Evolutionary conservation across 2,888 invertebrate genomes (phyloP), one percentile per base, ranked within the genome.

Genomic region (Orchestes rusci): DNA sequence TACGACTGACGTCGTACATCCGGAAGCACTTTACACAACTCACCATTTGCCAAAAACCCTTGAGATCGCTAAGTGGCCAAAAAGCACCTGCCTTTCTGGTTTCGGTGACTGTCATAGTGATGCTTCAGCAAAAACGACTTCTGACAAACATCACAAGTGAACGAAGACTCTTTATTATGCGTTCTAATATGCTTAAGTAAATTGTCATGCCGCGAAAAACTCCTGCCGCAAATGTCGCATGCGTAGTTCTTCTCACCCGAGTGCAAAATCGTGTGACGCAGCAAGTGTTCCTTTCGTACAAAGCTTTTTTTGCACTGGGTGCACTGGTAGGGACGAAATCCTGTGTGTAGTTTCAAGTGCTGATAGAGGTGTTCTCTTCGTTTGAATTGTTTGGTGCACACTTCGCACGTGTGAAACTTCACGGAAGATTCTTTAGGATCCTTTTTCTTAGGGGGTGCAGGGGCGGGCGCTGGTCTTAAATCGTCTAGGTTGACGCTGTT

Each of bases 311-410:
- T 71, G 59, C 82, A 82, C 28, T 77, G 73, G 1, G 72, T 71
- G 52, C 82, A 82, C 16, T 74, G 76, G 56, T 79, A 82, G 0
- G 82, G 82, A 32, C 82, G 69, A 49, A 80, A 72, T 4, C 81
- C 81, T 0, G 77, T 76, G 55, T 82, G 82, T 2, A 80, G 63
- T 58, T 81, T 81, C 2, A 77, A 69, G 56, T 82, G 82, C 52
- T 82, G 82, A 45, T 77, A 78, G 1, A 82, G 66, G 58, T 82
- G 81, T 57, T 82, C 82, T 59, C 80, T 77, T 52, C 82, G 71
- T 58, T 81, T 81, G 56, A 82, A 82, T 1, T 72, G 72, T 52
- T 80, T 78, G 4, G 70, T 72, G 59, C 82, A 82, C 12, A 75
- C 68, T 28, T 75, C 74, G 56, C 80, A 81, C 3, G 57, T 50